Base-by-base conservation (phyloP, 1,140 invertebrate species). In the Galleria mellonella region DNA sequence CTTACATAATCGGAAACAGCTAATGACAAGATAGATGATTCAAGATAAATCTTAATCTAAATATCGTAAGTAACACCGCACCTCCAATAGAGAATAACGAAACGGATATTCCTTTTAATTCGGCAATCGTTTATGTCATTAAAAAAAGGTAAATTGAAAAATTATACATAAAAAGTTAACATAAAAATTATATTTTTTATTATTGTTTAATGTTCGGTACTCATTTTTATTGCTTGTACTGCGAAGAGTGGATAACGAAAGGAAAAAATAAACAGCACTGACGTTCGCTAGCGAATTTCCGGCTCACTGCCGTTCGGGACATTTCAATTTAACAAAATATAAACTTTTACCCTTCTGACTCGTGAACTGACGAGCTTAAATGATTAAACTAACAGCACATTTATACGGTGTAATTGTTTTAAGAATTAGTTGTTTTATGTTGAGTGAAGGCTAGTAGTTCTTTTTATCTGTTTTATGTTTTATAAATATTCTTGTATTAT, bases 291-390 rank as follows among this genome's bases (percentile, higher is more conserved):
- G 51, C 55, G 44, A 62, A 64, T 64, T 61, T 68, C 64, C 64
- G 57, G 57, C 55, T 57, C 60, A 47, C 42, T 62, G 54, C 55
- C 55, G 33, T 59, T 52, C 51, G 61, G 46, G 47, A 59, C 61
- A 40, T 58, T 64, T 64, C 57, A 64, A 64, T 68, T 64, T 64
- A 60, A 67, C 63, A 59, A 66, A 66, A 66, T 62, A 61, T 53
- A 61, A 59, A 65, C 52, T 65, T 56, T 54, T 53, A 45, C 51
- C 45, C 32, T 51, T 38, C 41, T 29, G 30, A 51, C 36, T 28
- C 35, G 49, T 54, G 50, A 55, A 61, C 49, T 47, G 49, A 23
- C 31, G 45, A 28, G 32, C 32, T 54, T 38, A 37, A 17, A 37
- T 37, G 14, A 37, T 37, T 14, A 37, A 15, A 37, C 9, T 37